Evolutionary conservation across 30 jellyfish, hydroid and myxozoan species (phyloP).

Genomic region (Mastigias papua): DNA sequence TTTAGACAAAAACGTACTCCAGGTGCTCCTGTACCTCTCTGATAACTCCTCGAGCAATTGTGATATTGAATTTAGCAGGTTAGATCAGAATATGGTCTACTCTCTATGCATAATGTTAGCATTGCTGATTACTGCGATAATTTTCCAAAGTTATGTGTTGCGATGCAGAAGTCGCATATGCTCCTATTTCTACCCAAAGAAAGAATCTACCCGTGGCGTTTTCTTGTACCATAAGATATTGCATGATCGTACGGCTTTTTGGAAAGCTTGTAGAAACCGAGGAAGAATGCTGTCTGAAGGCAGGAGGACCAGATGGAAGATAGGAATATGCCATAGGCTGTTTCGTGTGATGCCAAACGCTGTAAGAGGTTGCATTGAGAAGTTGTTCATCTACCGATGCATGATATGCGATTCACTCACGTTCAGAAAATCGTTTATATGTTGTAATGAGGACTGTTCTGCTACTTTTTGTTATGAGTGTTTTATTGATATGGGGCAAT

Average conservation of each 20-base stretch:
- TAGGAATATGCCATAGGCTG: slow-evolving; percentile 67
- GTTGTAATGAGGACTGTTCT: slow-evolving; percentile 69
- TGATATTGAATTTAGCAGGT: slow-evolving; percentile 11
- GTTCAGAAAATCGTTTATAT: slow-evolving; percentile 69
- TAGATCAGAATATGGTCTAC: slow-evolving; percentile 32
- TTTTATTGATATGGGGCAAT: slow-evolving; percentile 89
- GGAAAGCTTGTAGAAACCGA: slow-evolving; percentile 82
- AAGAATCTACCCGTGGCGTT: slow-evolving; percentile 81
- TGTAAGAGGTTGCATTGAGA: slow-evolving; percentile 41
- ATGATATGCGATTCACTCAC: slow-evolving; percentile 87
- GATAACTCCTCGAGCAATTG: slow-evolving; percentile 38
- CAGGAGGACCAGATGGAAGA: slow-evolving; percentile 73
- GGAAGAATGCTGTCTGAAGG: slow-evolving; percentile 87
- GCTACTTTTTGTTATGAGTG: slow-evolving; percentile 95
- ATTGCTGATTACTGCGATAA: slow-evolving; percentile 32
- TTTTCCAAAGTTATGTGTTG: slow-evolving; percentile 78
- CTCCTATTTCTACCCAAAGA: slow-evolving; percentile 84
- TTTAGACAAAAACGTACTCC: slow-evolving; percentile 72
- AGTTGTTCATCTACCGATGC: slow-evolving; percentile 80
- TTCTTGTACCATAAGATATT: slow-evolving; percentile 84
- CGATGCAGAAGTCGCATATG: slow-evolving; percentile 91
- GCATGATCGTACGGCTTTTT: slow-evolving; percentile 84
- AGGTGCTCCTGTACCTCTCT: slow-evolving; percentile 24
- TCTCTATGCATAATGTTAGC: slow-evolving; percentile 64
- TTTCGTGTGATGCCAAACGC: slow-evolving; percentile 68